Evolutionary conservation across 2,113 vertebrate genomes (phyloP).

Genomic region (Catharus fuscescens): DNA sequence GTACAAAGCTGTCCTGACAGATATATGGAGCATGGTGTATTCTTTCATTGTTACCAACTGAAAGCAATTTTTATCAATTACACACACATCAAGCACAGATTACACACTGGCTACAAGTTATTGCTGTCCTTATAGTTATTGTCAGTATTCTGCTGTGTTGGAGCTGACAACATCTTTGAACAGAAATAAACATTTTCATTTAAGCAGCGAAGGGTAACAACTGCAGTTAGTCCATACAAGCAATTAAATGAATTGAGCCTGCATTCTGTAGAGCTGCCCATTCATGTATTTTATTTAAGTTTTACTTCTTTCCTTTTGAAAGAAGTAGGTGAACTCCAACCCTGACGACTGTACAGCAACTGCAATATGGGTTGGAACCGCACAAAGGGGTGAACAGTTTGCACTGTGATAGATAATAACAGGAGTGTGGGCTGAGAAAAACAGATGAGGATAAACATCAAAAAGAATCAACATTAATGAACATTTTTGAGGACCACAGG

Average conservation of each 20-base stretch:
- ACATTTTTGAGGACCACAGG: not conserved
- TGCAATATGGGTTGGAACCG: not conserved
- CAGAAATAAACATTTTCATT: constrained; percentile 14
- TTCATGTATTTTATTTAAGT: constrained; percentile 26
- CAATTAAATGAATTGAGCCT: not conserved
- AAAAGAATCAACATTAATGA: not conserved
- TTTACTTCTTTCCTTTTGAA: not conserved
- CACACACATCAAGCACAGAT: constrained; percentile 7
- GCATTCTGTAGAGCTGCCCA: not conserved
- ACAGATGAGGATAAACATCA: not conserved
- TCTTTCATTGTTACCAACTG: constrained; percentile 32
- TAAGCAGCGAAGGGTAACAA: constrained; percentile 14
- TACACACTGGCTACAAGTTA: not conserved
- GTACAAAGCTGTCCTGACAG: constrained; percentile 4
- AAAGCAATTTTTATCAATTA: constrained; percentile 57
- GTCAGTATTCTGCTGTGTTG: not conserved
- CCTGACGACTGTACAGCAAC: not conserved
- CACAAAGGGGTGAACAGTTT: not conserved
- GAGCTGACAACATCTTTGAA: constrained; percentile 3
- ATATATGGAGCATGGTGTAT: constrained; percentile 21
- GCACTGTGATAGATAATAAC: not conserved
- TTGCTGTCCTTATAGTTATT: not conserved
- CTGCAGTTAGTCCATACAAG: not conserved
- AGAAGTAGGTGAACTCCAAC: not conserved
- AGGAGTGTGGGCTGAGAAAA: not conserved